phyloP scores from a whole-genome alignment of 2,888 invertebrate genomes.

The Aphidius colemani region DNA sequence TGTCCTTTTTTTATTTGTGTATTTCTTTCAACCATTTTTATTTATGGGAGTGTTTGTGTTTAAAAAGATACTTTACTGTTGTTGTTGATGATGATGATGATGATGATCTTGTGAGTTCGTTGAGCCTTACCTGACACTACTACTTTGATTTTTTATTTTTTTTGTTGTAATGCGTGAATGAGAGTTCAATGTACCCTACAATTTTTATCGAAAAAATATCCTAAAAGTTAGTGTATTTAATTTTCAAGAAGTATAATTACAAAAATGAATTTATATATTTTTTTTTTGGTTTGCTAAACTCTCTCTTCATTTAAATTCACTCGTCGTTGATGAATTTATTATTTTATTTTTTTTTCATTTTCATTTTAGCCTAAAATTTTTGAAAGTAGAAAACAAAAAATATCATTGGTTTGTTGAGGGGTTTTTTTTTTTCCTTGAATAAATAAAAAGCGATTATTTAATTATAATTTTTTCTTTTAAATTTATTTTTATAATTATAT shows the following conservation, averaged over 20 bases:
- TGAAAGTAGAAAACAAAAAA: too few relatives aligned
- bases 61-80: too few relatives aligned
- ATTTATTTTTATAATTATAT: conserved; percentile 37
- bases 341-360: too few relatives aligned
- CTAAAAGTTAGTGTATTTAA: neutral
- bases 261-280: too few relatives aligned
- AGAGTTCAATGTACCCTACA: neutral
- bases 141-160: conserved; percentile 21
- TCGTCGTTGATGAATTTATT: too few relatives aligned
- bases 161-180: neutral
- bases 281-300: too few relatives aligned
- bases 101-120: too few relatives aligned
- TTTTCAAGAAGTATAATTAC: neutral
- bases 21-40: neutral
- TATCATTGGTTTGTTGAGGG: too few relatives aligned
- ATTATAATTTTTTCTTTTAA: conserved; percentile 28
- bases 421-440: neutral
- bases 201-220: neutral
- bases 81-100: too few relatives aligned
- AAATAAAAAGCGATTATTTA: neutral
- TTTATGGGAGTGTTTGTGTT: too few relatives aligned
- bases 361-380: too few relatives aligned
- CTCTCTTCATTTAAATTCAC: too few relatives aligned
- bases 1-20: conserved; percentile 7
- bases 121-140: conserved; percentile 1